Conservation (phyloP, 2,797 vertebrate species). For the Echeneis naucrates region DNA sequence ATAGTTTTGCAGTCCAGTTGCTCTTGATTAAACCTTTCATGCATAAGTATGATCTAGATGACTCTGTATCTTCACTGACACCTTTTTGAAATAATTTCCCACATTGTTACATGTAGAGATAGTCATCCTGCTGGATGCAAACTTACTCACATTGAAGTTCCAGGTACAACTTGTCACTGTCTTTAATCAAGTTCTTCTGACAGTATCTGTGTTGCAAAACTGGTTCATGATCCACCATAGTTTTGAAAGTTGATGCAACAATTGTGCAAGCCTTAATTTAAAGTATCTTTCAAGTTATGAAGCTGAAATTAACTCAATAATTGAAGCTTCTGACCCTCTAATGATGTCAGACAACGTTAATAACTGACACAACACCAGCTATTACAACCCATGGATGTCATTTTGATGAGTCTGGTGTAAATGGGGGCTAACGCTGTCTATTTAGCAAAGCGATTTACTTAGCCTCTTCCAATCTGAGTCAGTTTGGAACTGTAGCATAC, state of each 20-base stretch:
- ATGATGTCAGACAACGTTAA: slow-evolving; percentile 38
- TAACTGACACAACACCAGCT: slow-evolving; percentile 32
- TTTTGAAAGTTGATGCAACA: slow-evolving; percentile 31
- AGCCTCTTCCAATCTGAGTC: slow-evolving; percentile 57
- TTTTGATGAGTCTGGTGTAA: slow-evolving; percentile 55
- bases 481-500: slow-evolving; percentile 53
- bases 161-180: slow-evolving; percentile 1
- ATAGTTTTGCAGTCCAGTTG: too few relatives aligned
- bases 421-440: slow-evolving; percentile 50
- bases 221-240: neutral
- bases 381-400: slow-evolving; percentile 47
- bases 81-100: neutral
- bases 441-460: slow-evolving; percentile 61
- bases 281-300: slow-evolving; percentile 18
- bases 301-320: slow-evolving; percentile 21
- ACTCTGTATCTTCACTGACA: too few relatives aligned
- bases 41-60: too few relatives aligned
- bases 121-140: neutral
- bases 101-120: neutral
- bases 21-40: too few relatives aligned
- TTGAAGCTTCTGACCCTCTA: slow-evolving; percentile 12
- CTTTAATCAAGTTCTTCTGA: neutral
- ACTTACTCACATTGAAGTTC: neutral
- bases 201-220: slow-evolving; percentile 3
- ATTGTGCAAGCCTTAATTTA: slow-evolving; percentile 17